Evolutionary conservation across 2,797 vertebrate genomes (phyloP).

Genomic region (Falco biarmicus): DNA sequence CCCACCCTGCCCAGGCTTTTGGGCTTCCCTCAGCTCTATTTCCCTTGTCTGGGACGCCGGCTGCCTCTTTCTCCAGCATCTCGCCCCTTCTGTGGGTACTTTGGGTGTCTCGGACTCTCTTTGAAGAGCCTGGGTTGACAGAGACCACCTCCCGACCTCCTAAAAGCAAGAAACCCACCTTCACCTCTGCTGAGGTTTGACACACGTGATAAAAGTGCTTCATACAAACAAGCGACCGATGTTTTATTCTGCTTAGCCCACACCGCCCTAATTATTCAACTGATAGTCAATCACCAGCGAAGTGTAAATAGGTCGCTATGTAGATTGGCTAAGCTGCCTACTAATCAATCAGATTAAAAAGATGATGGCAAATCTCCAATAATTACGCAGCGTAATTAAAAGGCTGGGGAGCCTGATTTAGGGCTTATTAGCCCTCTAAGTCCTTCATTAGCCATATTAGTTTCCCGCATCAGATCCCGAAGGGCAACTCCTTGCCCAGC

Average conservation of each 20-base stretch:
- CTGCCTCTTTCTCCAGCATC: not conserved
- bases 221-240: not conserved
- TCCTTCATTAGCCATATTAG: slow-evolving; percentile 46
- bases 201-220: not conserved
- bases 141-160: not conserved
- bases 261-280: slow-evolving; percentile 3
- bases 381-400: slow-evolving; percentile 44
- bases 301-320: slow-evolving; percentile 17
- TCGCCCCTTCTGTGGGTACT: not conserved
- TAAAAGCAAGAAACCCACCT: not conserved
- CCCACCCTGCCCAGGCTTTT: not conserved
- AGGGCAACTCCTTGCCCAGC: not conserved
- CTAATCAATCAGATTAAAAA: slow-evolving; percentile 61
- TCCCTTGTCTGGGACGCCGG: not conserved
- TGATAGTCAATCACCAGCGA: not conserved
- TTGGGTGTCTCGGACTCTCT: rapidly evolving
- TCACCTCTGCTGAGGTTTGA: not conserved
- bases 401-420: slow-evolving; percentile 25
- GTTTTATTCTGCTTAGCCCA: not conserved
- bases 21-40: not conserved
- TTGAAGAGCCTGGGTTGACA: not conserved
- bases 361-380: slow-evolving; percentile 23
- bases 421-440: slow-evolving; percentile 39
- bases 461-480: not conserved
- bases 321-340: slow-evolving; percentile 7